Base-by-base conservation (phyloP, 2,113 vertebrate genomes). In the Chaetodon auriga region DNA sequence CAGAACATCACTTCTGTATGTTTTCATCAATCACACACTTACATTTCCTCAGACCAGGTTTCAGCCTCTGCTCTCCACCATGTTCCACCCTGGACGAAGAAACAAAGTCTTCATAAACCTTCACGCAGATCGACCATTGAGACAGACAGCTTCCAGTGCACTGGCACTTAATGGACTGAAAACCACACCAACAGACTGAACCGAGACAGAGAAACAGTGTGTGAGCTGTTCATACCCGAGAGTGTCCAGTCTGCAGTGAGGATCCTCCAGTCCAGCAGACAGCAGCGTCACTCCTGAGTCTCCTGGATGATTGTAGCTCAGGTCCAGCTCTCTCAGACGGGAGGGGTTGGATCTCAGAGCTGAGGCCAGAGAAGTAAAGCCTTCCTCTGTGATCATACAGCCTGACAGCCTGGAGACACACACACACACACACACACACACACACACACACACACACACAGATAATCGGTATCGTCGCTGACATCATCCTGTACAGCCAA, bases 251-350 rank as follows among this genome's bases (percentile, higher is more conserved):
- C n/a, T n/a, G n/a, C n/a, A n/a, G n/a, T n/a, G n/a, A n/a, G n/a
- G n/a, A n/a, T n/a, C n/a, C n/a, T 72, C 38, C 7, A 30, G 36
- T 38, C 11, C 35, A 43, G 45, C 62, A 12, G 48, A n/a, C 5
- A 71, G 36, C 5, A 35, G 23, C 66, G 12, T n/a, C 8, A 9
- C 38, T 45, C 68, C 58, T 45, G 38, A n/a, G 23, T 54, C 23
- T 54, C 68, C 36, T 45, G 48, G 77, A 35, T 63, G 35, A 5
- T 79, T 79, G 66, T 71, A 62, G 36, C 77, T 54, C 77, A 79
- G 54, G 49, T 80, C 78, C 68, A 72, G 49, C 58, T 19, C 38
- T 35, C 25, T 64, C 49, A 80, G 68, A 35, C 64, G 68, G 38
- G 23, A 71, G 23, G 58, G 68, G 58, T 63, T 63, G 14, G 48